These are phyloP conservation scores for Okamejei kenojei DNA, from an alignment of 2,797 vertebrate species.

Conservation along the genomic window DNA sequence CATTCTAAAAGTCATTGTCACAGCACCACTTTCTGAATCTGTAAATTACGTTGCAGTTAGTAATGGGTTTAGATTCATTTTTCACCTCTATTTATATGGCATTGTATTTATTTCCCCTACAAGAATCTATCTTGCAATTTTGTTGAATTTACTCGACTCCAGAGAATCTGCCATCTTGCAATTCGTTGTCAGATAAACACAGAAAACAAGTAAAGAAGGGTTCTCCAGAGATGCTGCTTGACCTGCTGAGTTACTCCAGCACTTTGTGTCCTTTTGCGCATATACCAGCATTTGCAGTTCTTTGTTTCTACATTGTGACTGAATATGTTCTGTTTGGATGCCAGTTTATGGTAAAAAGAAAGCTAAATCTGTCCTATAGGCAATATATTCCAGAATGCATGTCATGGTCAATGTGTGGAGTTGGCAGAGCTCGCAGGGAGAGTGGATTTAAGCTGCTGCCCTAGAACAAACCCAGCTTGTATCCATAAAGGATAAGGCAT, in stretches of 20 bases:
- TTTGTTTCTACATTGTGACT: constrained; percentile 38
- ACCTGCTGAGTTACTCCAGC: too few relatives aligned
- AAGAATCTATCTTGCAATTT: background rate
- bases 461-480: constrained; percentile 44
- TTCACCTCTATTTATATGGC: background rate
- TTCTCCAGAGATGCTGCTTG: too few relatives aligned
- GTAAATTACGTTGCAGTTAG: background rate
- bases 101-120: background rate
- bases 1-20: background rate
- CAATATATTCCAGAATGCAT: constrained; percentile 50
- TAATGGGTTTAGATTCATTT: background rate
- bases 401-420: constrained; percentile 44
- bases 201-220: constrained; percentile 42
- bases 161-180: too few relatives aligned
- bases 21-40: background rate
- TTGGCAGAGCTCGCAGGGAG: constrained; percentile 46
- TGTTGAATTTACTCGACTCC: background rate
- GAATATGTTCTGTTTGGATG: constrained; percentile 43
- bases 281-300: too few relatives aligned
- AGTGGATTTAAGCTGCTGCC: constrained; percentile 30
- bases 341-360: constrained; percentile 46
- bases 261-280: too few relatives aligned
- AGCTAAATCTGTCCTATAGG: constrained; percentile 46
- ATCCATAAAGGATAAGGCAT: constrained; percentile 39
- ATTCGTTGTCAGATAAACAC: constrained; percentile 42